phyloP scores from a whole-genome alignment of 2,113 vertebrate genomes.

The Ameiurus melas region DNA sequence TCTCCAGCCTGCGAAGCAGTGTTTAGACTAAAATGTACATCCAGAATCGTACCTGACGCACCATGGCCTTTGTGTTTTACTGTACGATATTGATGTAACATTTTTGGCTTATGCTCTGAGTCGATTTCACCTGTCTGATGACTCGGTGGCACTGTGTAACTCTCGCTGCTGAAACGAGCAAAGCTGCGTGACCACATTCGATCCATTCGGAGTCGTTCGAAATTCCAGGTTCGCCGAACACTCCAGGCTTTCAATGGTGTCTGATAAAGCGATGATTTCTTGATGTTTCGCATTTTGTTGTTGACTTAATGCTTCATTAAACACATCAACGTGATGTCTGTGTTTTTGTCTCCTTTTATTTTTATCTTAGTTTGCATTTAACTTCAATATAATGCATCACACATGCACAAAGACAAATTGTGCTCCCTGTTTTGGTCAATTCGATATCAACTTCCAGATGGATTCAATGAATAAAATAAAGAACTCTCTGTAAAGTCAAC shows the following conservation, averaged over 20 bases:
- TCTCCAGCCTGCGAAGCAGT: background rate
- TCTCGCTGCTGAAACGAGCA: background rate
- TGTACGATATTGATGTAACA: background rate
- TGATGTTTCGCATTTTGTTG: background rate
- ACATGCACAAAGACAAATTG: background rate
- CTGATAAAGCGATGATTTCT: background rate
- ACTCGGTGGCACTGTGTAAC: background rate
- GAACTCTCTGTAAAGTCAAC: background rate
- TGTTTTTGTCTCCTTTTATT: background rate
- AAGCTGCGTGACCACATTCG: background rate
- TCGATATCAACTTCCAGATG: background rate
- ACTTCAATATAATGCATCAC: background rate
- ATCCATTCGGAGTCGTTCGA: conserved; percentile 10
- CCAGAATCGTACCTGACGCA: background rate
- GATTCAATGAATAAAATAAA: background rate
- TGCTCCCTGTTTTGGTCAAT: background rate
- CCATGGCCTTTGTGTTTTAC: background rate
- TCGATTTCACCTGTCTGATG: background rate
- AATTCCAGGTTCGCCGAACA: conserved; percentile 38
- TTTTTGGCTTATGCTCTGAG: background rate
- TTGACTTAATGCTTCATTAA: conserved; percentile 33
- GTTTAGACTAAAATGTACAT: background rate
- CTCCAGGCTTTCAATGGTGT: conserved; percentile 25
- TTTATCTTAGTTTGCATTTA: background rate
- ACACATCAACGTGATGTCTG: background rate